Percentiles rank a stretch among this genome's conserved stretches.
phyloP scores from a whole-genome alignment of 2,888 invertebrate genomes.

The Crioceris asparagi region DNA sequence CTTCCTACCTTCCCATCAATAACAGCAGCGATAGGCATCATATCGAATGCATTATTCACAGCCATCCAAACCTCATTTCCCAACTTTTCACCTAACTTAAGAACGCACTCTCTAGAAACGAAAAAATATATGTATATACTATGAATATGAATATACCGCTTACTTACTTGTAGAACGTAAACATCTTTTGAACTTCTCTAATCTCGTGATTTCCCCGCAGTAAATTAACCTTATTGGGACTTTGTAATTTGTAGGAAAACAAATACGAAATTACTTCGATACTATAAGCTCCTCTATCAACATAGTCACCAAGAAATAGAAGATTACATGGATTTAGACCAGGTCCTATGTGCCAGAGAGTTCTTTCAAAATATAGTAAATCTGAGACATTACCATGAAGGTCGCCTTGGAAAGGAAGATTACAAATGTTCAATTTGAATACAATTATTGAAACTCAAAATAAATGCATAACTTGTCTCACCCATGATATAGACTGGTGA shows the following conservation, averaged over 20 bases:
- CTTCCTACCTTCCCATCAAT: slow-evolving; percentile 63
- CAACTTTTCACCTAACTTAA: slow-evolving; percentile 54
- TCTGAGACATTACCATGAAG: slow-evolving; percentile 65
- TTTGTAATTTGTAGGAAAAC: slow-evolving; percentile 57
- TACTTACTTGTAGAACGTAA: slow-evolving; percentile 54
- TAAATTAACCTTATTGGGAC: slow-evolving; percentile 51
- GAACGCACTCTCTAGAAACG: slow-evolving; percentile 52
- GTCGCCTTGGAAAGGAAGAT: slow-evolving; percentile 45
- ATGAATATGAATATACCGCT: background rate
- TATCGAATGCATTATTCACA: slow-evolving; percentile 60
- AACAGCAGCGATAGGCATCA: slow-evolving; percentile 59
- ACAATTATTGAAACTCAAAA: too few species aligned
- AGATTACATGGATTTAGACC: slow-evolving; percentile 52
- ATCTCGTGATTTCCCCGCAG: slow-evolving; percentile 68
- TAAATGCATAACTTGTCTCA: too few species aligned
- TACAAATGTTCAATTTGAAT: background rate
- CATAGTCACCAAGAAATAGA: slow-evolving; percentile 67
- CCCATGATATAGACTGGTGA: slow-evolving; percentile 50
- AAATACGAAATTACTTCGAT: slow-evolving; percentile 61
- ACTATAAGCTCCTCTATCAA: slow-evolving; percentile 60
- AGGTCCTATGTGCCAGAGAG: slow-evolving; percentile 58
- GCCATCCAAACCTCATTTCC: slow-evolving; percentile 58
- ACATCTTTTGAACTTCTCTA: slow-evolving; percentile 61
- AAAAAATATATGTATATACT: background rate
- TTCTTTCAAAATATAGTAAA: slow-evolving; percentile 55